Conservation (phyloP, 2,888 invertebrate species). For the Ceratothoa steindachneri region DNA sequence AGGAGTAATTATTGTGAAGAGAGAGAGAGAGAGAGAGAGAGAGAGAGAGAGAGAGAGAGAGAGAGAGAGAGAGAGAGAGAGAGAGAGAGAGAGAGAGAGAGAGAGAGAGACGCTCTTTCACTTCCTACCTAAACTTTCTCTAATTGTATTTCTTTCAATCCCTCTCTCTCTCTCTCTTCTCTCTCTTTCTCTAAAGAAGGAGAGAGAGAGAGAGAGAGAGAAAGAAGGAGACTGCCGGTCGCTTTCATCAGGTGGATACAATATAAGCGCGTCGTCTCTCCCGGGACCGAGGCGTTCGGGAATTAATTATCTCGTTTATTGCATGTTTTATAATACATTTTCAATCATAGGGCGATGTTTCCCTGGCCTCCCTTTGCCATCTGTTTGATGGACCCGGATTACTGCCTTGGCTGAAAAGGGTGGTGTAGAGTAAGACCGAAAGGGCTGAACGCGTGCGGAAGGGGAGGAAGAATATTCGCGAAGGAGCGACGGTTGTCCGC, state of each 20-base stretch:
- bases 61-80: too few relatives aligned
- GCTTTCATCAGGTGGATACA: background rate
- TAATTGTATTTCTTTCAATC: background rate
- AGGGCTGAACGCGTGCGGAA: too few relatives aligned
- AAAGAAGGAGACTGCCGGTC: background rate
- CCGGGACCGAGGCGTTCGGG: constrained; percentile 10
- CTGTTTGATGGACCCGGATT: background rate
- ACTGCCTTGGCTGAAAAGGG: background rate
- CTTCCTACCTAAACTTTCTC: background rate
- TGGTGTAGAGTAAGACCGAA: too few relatives aligned
- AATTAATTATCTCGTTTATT: constrained; percentile 36
- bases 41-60: too few relatives aligned
- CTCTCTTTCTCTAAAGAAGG: too few relatives aligned
- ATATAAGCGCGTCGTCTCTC: background rate
- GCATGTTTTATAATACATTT: constrained; percentile 34
- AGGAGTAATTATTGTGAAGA: too few relatives aligned
- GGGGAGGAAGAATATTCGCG: too few relatives aligned
- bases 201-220: background rate
- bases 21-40: too few relatives aligned
- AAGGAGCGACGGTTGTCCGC: too few relatives aligned
- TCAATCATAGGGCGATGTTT: constrained; percentile 24
- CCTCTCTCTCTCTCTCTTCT: background rate
- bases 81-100: too few relatives aligned
- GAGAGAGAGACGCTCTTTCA: background rate
- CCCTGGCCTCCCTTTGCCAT: background rate